These are phyloP conservation scores for Stratiolaelaps scimitus DNA, from an alignment of 1,140 invertebrate species.

Conservation along the genomic window DNA sequence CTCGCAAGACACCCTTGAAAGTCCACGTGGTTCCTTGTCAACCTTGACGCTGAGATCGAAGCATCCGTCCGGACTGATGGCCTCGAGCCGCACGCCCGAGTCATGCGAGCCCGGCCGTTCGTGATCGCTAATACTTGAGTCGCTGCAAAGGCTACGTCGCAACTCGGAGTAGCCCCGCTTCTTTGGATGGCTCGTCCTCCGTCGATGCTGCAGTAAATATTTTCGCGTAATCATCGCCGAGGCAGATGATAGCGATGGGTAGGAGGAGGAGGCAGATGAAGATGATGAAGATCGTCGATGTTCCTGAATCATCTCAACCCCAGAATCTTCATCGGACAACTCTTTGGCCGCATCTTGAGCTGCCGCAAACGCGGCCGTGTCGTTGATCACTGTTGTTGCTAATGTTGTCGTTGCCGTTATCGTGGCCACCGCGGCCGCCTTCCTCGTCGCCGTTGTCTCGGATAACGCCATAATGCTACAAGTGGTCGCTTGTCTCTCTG, in stretches of 20 bases:
- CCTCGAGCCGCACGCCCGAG: neutral
- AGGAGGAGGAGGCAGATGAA: too few species aligned
- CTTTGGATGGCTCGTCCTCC: neutral
- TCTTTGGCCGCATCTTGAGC: neutral
- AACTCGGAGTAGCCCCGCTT: neutral
- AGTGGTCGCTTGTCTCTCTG: too few species aligned
- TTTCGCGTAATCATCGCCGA: too few species aligned
- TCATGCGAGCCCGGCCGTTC: constrained; percentile 14
- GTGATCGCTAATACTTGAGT: constrained; percentile 14
- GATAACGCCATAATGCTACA: too few species aligned
- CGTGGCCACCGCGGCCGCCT: neutral
- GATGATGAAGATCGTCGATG: too few species aligned
- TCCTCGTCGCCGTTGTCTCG: too few species aligned
- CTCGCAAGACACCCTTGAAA: too few species aligned
- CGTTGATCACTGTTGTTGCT: neutral
- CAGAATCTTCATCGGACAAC: constrained; percentile 20
- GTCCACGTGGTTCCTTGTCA: too few species aligned
- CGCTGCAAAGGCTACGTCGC: constrained; percentile 6
- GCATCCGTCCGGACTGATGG: too few species aligned
- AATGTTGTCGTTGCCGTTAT: neutral
- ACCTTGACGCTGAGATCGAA: too few species aligned
- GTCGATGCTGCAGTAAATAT: too few species aligned
- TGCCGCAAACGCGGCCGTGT: neutral
- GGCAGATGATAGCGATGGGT: too few species aligned
- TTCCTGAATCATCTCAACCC: neutral